These are phyloP conservation scores for Brachionus calyciflorus DNA, from an alignment of 1,140 invertebrate genomes.

Conservation along the genomic window DNA sequence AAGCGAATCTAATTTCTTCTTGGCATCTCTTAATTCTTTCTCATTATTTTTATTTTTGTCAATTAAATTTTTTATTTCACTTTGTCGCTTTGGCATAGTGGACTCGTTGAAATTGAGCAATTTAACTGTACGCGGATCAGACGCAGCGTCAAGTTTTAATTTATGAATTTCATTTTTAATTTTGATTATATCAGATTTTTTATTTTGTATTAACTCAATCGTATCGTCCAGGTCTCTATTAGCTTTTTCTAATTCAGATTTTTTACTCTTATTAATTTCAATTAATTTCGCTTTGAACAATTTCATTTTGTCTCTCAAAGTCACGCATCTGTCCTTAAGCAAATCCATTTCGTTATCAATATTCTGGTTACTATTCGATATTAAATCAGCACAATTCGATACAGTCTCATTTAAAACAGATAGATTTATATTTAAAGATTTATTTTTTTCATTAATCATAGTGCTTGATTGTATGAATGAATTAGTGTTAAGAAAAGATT, in stretches of 20 bases:
- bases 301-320: background rate
- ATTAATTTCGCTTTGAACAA: background rate
- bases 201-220: background rate
- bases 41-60: slow-evolving; percentile 29
- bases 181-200: background rate
- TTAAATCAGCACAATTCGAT: slow-evolving; percentile 21
- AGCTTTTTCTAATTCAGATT: background rate
- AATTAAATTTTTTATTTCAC: background rate
- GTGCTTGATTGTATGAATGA: background rate
- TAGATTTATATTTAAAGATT: slow-evolving; percentile 6
- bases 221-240: no score
- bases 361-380: background rate
- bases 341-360: background rate
- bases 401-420: slow-evolving; percentile 9
- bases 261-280: background rate
- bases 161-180: slow-evolving; percentile 1
- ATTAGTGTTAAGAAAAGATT: background rate
- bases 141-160: background rate
- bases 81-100: background rate
- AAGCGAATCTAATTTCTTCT: background rate
- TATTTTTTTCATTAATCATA: background rate
- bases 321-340: background rate
- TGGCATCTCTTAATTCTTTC: slow-evolving; percentile 26
- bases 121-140: background rate
- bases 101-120: no score